Base-by-base conservation (phyloP, 2,797 vertebrate species). In the Calcarius lapponicus region DNA sequence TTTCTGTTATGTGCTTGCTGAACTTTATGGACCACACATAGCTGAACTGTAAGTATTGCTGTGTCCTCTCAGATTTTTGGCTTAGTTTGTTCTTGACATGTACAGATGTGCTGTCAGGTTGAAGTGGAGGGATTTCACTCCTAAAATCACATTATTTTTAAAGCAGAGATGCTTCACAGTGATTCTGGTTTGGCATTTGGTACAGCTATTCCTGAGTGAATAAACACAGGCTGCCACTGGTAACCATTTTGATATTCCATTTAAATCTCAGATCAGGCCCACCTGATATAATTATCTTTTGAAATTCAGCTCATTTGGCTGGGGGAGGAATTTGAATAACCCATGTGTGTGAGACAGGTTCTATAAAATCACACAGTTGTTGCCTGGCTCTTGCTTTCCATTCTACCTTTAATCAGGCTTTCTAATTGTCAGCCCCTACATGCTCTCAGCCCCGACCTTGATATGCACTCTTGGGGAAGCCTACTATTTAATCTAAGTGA, bases 31-130 rank as follows among this genome's bases (percentile, higher is more conserved):
- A 72, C 93, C 96, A 28, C 96, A 97, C 54, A 83, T 98, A 88
- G 91, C 98, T 83, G 98, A 97, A 75, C 94, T 98, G 98, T 98
- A 91, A 98, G 98, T 98, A 96, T 54, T 13, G 7, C 40, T 66
- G 11, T 32, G 47, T 61, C 29, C 47, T 75, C 60, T 61, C n/a
- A 53, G 38, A 42, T 51, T 40, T 81, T 79, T 58, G 50, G 50
- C 58, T 92, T 53, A 32, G 19, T 42, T 93, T 72, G 26, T 28
- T 65, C 50, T 75, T 86, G 57, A 40, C 5, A 1, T 3, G 6
- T 47, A 24, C 10, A 18, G 56, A 31, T 72, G 11, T 51, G 36
- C 31, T 80, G 16, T 62, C 8, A 2, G 34, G 48, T 14, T 73
- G 71, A 86, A 60, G 28, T 14, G 29, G 7, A 32, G 29, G 17